Evolutionary conservation across 2,888 invertebrate species (phyloP), one percentile per base, ranked within the genome.

Genomic region (Graphium colonna): DNA sequence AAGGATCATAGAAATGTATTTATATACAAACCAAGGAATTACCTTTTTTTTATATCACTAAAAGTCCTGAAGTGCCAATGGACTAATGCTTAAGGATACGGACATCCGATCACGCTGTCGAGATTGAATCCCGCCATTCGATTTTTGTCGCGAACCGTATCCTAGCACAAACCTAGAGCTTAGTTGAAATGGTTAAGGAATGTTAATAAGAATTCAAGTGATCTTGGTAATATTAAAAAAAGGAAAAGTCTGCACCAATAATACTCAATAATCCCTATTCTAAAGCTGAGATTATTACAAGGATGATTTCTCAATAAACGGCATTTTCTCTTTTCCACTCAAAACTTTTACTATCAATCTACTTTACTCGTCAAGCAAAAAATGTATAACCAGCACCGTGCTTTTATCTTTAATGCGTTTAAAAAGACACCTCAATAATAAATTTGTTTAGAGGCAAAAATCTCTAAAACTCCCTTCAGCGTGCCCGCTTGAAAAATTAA

Each of bases 401-500:
- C 36, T 12, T 36, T 36, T 12, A 36, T 36, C 36, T 10, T 36
- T 36, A 36, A 36, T n/a, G 36, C 36, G 36, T 36, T 31, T 31
- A 31, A 31, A 31, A 31, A 36, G 36, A 50, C 13, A 33, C 36
- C 42, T 43, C 9, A 43, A 43, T 38, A 50, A 50, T 50, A 43
- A 51, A 51, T 44, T 44, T 51, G 43, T 44, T 47, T 47, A 47
- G 47, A 45, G 17, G 17, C 18, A 17, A 12, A 50, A 51, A 51
- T 44, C 44, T 28, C 39, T 3, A 39, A 39, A 38, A 26, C 40
- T 33, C 15, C 28, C 33, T 52, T 10, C 42, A 33, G 8, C 17
- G 15, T 18, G 45, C 15, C 56, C 53, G 59, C 63, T 63, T 64
- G 56, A 68, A 69, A 70, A 65, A 71, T 65, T 68, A 68, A 71